Evolutionary conservation across 2,888 invertebrate species (phyloP), one percentile per base, ranked within the genome.

Genomic region (Mystacides longicornis): DNA sequence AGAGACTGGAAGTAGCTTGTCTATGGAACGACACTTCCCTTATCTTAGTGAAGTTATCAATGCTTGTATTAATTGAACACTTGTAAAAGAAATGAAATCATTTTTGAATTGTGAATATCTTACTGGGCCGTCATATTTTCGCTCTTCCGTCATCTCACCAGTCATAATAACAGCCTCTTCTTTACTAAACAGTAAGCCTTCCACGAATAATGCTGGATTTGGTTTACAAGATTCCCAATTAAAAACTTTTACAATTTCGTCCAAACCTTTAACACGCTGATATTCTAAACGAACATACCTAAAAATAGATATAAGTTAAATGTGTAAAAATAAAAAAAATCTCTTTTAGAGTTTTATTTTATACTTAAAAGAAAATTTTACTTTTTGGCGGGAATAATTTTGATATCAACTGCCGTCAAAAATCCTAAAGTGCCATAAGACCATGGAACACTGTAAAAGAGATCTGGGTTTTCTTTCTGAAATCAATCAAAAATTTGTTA

Each of bases 391-490:
- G 87, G 88, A 51, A 90, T 77, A 22, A 92, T 80, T 69, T 81
- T 78, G 47, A 92, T 81, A 64, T 86, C 83, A 0, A 82, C 88
- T 0, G 87, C 84, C 0, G 88, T 87, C 20, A 92, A 73, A 67
- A 92, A 88, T 16, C 91, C 90, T 3, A 92, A 72, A 0, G 90
- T 90, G 3, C 92, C 92, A 67, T 91, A 86, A 0, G 90, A 90
- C 90, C 90, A 91, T 0, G 91, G 90, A 2, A 90, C 77, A 1
- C 87, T 78, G 67, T 87, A 86, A 70, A 83, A 92, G 45, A 92
- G 69, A 60, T 90, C 87, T 2, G 83, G 68, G 64, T 89, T 85
- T 58, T 85, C 80, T 16, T 82, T 79, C 83, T 85, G 71, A 11
- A 68, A 65, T 21, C 37, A 37, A 37, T 37, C 14, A 3, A 37